Base-by-base conservation (phyloP, 2,888 invertebrate genomes). In the Nasonovia ribisnigri region DNA sequence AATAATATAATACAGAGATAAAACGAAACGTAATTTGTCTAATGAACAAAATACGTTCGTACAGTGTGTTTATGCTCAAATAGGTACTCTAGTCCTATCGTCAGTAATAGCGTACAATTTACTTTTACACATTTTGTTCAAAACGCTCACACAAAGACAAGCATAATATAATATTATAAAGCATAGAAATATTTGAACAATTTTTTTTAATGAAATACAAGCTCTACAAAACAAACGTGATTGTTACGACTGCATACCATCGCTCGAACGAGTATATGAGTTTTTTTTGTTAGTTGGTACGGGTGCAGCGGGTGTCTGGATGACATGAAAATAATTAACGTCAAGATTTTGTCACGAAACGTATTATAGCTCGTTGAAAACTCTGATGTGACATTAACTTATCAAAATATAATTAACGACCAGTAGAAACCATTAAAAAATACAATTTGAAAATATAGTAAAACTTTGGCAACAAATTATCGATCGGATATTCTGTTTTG, bases 321-420 rank as follows among this genome's bases (percentile, higher is more conserved):
- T 42, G 57, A 57, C 48, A 42, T 54, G 29, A 88, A 36, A 88
- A 88, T 88, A 51, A 88, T 88, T 42, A 11, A 57, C 29, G 36
- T 88, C 26, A 13, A 88, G 57, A 57, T 42, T 42, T 88, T 88
- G 57, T 88, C 57, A 29, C 24, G 42, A 57, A 88, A 54, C 42
- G 13, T 88, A 88, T 88, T 88, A 54, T 57, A 54, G 42, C 36
- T 57, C 13, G 26, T 51, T 54, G 26, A 36, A 42, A 57, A 42
- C 54, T 88, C 26, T 57, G 36, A 11, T 42, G 36, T 42, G 88
- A 88, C 54, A 88, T 57, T 54, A 88, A 88, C 88, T 88, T 88
- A 88, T 88, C n/a, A 57, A 54, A 88, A 88, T 88, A 54, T 42
- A 88, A 88, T 88, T 54, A 57, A 88, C 54, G 54, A 88, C 88